Evolutionary conservation across 1,140 invertebrate species (phyloP).

Genomic region (Danaus melanippus): DNA sequence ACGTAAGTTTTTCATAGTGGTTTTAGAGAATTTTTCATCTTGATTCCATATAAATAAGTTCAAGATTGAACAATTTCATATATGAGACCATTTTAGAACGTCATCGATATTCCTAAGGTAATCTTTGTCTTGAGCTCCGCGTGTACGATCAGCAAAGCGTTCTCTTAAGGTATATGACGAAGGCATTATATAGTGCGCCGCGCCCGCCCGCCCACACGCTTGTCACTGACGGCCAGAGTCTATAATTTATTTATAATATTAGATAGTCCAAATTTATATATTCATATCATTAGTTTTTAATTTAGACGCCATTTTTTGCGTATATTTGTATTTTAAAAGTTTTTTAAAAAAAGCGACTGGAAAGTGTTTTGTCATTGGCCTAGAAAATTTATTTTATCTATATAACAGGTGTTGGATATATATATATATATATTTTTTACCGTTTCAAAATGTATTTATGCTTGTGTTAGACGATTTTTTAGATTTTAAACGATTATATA

Average conservation of each 20-base stretch:
- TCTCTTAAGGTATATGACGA: slow-evolving; percentile 38
- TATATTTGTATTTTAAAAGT: slow-evolving; percentile 45
- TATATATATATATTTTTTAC: slow-evolving; percentile 25
- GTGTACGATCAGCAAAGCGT: slow-evolving; percentile 34
- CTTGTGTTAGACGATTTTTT: slow-evolving; percentile 42
- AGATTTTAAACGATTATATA: slow-evolving; percentile 35
- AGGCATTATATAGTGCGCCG: slow-evolving; percentile 30
- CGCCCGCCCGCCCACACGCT: slow-evolving; percentile 21
- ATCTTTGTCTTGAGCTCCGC: slow-evolving; percentile 37
- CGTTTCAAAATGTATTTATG: slow-evolving; percentile 30
- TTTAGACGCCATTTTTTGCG: slow-evolving; percentile 58
- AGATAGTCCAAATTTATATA: slow-evolving; percentile 69
- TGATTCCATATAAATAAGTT: slow-evolving; percentile 32
- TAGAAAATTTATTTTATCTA: slow-evolving; percentile 44
- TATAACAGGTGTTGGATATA: slow-evolving; percentile 31
- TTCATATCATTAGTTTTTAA: slow-evolving; percentile 71
- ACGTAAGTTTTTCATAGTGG: slow-evolving; percentile 45
- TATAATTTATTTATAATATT: slow-evolving; percentile 47
- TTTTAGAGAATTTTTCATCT: slow-evolving; percentile 52
- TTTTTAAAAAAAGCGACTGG: slow-evolving; percentile 32
- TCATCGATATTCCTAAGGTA: slow-evolving; percentile 37
- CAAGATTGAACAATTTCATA: slow-evolving; percentile 38
- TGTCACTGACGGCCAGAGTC: slow-evolving; percentile 26
- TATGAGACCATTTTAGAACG: slow-evolving; percentile 24
- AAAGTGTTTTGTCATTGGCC: slow-evolving; percentile 50